Base-by-base conservation (phyloP, 1,140 invertebrate species). In the Battus philenor region DNA sequence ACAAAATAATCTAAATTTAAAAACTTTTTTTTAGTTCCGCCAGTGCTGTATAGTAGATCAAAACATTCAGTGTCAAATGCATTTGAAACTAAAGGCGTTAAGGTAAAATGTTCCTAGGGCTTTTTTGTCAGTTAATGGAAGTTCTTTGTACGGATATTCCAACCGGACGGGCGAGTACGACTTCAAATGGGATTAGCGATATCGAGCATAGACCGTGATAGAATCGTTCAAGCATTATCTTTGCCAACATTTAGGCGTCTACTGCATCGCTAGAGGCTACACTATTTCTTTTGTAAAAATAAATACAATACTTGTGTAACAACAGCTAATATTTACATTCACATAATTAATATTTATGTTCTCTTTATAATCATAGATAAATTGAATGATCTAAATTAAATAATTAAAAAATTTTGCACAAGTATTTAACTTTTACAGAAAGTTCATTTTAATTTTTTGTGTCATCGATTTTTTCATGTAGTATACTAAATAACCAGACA, bases 51-150 rank as follows among this genome's bases (percentile, higher is more conserved):
- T 41, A 38, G 20, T 24, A 41, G 24, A 24, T 41, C 13, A 13
- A 41, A 29, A 27, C 16, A 33, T 15, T 33, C 9, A 29, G 61
- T 68, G 51, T 66, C 48, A 59, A 54, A 54, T 55, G 50, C 41
- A 48, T 41, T 54, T 47, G 54, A 56, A 54, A 43, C 57, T 54
- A 60, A 61, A 68, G 63, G 66, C 59, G 68, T 73, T 63, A 75
- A 73, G 65, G 73, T 68, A 63, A 75, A 75, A 75, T 62, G 61
- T 66, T 69, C 59, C 51, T 66, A 54, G 58, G 58, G 55, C 38
- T 68, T 80, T 77, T 80, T 70, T 74, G 56, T 61, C 63, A 64
- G 69, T 67, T 77, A 80, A 80, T 80, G 76, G 76, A 80, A 76
- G 66, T 77, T 80, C 76, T 80, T 80, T 80, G 73, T 77, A 73